phyloP scores from a whole-genome alignment of 2,888 invertebrate species.

The Coenonympha glycerion region DNA sequence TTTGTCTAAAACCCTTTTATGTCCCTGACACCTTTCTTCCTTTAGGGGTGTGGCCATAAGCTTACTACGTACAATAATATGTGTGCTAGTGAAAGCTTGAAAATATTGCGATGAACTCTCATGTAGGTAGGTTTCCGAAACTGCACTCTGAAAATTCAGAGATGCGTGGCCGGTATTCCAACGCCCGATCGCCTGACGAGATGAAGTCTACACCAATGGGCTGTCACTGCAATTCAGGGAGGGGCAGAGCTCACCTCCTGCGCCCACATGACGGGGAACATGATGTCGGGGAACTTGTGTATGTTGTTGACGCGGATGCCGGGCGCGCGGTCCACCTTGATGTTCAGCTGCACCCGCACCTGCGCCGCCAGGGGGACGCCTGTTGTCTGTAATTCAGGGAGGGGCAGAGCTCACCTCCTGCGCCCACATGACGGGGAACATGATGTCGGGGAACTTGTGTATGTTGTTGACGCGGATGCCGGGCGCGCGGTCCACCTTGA shows the following conservation, averaged over 20 bases:
- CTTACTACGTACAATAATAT: no score
- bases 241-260: conserved; percentile 86
- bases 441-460: conserved; percentile 84
- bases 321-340: conserved; percentile 84
- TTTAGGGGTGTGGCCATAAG: no score
- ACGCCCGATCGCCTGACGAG: no score
- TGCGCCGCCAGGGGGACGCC: conserved; percentile 89
- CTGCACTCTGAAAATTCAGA: no score
- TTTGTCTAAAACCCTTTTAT: no score
- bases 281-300: conserved; percentile 84
- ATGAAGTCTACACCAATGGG: no score
- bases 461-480: conserved; percentile 79
- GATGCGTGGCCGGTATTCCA: no score
- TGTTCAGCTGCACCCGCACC: conserved; percentile 86
- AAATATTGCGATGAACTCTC: no score
- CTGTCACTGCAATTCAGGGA: no score
- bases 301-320: conserved; percentile 79
- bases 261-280: conserved; percentile 92
- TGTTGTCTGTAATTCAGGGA: conserved; percentile 86
- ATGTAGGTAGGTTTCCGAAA: no score
- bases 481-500: conserved; percentile 84
- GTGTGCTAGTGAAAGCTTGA: no score
- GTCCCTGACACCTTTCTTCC: no score
- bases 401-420: conserved; percentile 86
- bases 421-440: conserved; percentile 92